A percentile compares a stretch with the other conserved stretches of the same genome.
Conservation (phyloP, 35 echinoderm and acorn worm genomes). For the Eucidaris tribuloides region DNA sequence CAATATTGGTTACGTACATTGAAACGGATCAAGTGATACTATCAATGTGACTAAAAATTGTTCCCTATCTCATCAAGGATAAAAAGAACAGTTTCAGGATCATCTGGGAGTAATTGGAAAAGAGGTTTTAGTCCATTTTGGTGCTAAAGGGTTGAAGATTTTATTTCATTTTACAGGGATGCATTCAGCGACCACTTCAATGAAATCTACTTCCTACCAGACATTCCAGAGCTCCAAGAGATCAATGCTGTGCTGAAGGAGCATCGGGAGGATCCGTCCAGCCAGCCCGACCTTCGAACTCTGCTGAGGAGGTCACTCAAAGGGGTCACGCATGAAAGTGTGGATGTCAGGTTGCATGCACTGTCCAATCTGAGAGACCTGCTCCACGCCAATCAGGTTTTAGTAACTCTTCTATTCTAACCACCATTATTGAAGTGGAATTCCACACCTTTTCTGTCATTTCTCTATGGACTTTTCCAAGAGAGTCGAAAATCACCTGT, state of each 20-base stretch:
- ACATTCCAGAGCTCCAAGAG: constrained; percentile 63
- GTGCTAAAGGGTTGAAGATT: too few species aligned
- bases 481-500: not conserved
- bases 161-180: too few species aligned
- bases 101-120: too few species aligned
- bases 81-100: too few species aligned
- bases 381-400: constrained; percentile 83
- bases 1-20: too few species aligned
- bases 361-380: constrained; percentile 86
- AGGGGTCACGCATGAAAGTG: constrained; percentile 88
- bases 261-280: constrained; percentile 70
- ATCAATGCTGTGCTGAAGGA: constrained; percentile 76
- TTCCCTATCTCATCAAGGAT: too few species aligned
- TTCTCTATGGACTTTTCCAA: not conserved
- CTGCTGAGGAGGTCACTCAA: constrained; percentile 79
- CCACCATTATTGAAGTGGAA: too few species aligned
- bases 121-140: too few species aligned
- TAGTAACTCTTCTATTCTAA: too few species aligned
- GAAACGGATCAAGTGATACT: too few species aligned
- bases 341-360: constrained; percentile 92
- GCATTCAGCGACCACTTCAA: constrained; percentile 68
- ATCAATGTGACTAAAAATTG: too few species aligned
- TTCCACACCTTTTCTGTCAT: too few species aligned
- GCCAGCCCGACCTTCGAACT: constrained; percentile 77
- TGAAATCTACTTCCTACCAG: constrained; percentile 96